Evolutionary conservation across 1,140 invertebrate species (phyloP).

Genomic region (Pseudomyrmex gracilis): DNA sequence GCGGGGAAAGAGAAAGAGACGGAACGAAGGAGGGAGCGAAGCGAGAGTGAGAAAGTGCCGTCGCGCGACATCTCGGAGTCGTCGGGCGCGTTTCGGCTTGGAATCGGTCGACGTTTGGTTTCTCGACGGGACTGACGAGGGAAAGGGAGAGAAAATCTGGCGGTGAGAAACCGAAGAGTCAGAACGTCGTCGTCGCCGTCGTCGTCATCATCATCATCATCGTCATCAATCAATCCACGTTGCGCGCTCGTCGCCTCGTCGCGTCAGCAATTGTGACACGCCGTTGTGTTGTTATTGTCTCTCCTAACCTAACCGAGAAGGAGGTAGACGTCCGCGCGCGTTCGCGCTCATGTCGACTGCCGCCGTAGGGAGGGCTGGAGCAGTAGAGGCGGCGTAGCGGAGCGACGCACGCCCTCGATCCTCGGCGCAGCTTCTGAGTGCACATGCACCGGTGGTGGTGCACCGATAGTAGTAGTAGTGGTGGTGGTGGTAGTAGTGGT

Average conservation of each 20-base stretch:
- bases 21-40: conserved; percentile 33
- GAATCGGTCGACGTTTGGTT: conserved; percentile 28
- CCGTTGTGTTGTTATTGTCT: conserved; percentile 51
- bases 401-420: conserved; percentile 30
- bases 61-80: conserved; percentile 58
- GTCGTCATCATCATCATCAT: background rate
- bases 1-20: background rate
- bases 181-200: background rate
- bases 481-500: too few relatives aligned
- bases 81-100: conserved; percentile 38
- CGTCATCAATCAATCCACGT: too few relatives aligned
- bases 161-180: background rate
- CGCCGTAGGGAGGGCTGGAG: conserved; percentile 12
- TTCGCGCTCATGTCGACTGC: conserved; percentile 5
- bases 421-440: conserved; percentile 54
- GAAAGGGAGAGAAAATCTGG: background rate
- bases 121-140: conserved; percentile 8
- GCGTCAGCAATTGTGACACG: background rate
- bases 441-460: conserved; percentile 74
- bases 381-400: background rate
- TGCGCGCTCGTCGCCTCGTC: background rate
- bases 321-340: conserved; percentile 38
- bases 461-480: conserved; percentile 30
- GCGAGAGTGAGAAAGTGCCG: conserved; percentile 50
- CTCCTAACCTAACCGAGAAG: conserved; percentile 39